A percentile compares a stretch with the other conserved stretches of the same genome.
Conservation (phyloP, 2,888 invertebrate genomes). For the Opisthograptis luteolata region DNA sequence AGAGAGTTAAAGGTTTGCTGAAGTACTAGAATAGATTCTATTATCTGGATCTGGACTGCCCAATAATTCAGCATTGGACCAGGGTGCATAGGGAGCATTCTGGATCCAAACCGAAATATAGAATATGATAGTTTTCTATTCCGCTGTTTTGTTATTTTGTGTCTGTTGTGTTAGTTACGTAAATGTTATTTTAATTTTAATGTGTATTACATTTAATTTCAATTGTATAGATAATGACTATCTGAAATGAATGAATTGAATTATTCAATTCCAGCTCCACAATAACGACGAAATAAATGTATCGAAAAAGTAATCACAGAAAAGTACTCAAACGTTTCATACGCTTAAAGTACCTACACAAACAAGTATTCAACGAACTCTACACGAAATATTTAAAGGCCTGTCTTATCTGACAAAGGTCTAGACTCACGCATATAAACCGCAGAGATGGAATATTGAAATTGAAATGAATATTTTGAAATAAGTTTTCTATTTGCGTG, state of each 20-base stretch:
- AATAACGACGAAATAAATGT: not conserved
- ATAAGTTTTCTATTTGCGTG: slow-evolving; percentile 33
- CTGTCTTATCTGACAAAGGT: slow-evolving; percentile 8
- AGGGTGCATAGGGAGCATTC: no score
- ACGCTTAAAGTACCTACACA: slow-evolving; percentile 1
- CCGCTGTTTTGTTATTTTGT: no score
- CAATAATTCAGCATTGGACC: no score
- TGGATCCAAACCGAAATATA: no score
- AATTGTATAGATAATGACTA: no score
- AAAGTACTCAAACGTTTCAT: not conserved
- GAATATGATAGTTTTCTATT: no score
- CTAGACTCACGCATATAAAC: slow-evolving; percentile 2
- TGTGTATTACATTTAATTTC: no score
- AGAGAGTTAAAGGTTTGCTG: not conserved
- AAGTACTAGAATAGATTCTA: not conserved
- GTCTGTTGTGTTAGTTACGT: no score
- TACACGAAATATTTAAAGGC: slow-evolving; percentile 1
- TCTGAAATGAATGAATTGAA: no score
- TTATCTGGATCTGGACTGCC: no score
- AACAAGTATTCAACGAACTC: not conserved
- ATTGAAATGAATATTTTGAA: slow-evolving; percentile 31
- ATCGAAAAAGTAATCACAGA: not conserved
- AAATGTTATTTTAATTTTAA: no score
- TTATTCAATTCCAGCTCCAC: not conserved
- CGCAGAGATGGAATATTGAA: slow-evolving; percentile 17